phyloP scores from a whole-genome alignment of 2,113 vertebrate species.

The Rhinoderma darwinii region DNA sequence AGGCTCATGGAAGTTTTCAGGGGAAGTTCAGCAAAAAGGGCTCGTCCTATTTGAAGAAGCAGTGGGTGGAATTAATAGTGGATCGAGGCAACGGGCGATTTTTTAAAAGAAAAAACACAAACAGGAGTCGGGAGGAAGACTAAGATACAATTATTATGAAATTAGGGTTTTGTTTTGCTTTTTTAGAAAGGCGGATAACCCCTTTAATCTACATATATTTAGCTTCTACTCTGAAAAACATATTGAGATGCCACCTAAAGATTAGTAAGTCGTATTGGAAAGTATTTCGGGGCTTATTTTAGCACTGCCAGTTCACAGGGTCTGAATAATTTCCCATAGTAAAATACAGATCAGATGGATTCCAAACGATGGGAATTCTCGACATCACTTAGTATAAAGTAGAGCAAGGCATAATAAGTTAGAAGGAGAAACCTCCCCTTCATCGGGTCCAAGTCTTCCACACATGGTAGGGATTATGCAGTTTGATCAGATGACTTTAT shows the following conservation, averaged over 20 bases:
- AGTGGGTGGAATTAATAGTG: too few relatives aligned
- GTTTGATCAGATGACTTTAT: background rate
- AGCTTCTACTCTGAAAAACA: background rate
- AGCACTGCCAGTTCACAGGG: background rate
- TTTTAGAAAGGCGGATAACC: too few relatives aligned
- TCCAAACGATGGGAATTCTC: background rate
- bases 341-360: background rate
- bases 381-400: background rate
- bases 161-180: too few relatives aligned
- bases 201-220: background rate
- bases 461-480: background rate
- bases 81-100: too few relatives aligned
- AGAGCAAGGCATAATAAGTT: background rate
- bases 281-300: background rate
- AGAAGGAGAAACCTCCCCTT: background rate
- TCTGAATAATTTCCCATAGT: background rate
- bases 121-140: too few relatives aligned
- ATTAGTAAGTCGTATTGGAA: background rate
- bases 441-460: background rate
- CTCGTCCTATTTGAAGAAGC: too few relatives aligned
- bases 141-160: too few relatives aligned
- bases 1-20: too few relatives aligned
- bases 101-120: too few relatives aligned
- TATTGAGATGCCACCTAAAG: background rate
- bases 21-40: too few relatives aligned